phyloP scores from a whole-genome alignment of 2,113 vertebrate species.

The Mobula hypostoma region DNA sequence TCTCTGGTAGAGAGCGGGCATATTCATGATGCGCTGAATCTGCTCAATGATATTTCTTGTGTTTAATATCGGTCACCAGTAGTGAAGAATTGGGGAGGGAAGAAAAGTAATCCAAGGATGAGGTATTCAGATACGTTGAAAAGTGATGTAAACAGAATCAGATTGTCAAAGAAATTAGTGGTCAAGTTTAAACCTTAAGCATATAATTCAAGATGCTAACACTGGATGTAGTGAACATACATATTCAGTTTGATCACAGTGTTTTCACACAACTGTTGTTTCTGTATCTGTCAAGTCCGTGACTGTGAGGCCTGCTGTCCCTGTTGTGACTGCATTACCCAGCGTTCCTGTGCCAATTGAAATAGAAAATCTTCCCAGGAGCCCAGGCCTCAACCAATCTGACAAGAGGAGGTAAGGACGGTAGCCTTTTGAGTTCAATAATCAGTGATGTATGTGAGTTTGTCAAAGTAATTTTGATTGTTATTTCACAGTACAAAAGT shows the following conservation, averaged over 20 bases:
- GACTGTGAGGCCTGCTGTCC: slow-evolving; percentile 50
- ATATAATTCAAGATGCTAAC: not conserved
- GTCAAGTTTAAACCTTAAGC: not conserved
- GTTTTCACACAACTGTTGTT: not conserved
- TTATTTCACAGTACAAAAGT: not conserved
- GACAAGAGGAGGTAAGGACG: slow-evolving; percentile 73
- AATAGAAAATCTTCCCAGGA: slow-evolving; percentile 73
- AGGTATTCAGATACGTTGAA: not conserved
- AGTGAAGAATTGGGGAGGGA: not conserved
- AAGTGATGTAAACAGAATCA: not conserved
- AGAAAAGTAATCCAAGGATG: not conserved
- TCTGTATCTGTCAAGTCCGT: slow-evolving; percentile 56
- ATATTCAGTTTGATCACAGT: not conserved
- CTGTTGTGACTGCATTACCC: slow-evolving; percentile 49
- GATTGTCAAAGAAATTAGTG: not conserved
- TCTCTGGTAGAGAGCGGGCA: no score
- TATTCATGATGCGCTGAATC: no score
- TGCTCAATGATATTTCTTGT: no score
- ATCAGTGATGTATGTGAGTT: not conserved
- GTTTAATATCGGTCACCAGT: not conserved
- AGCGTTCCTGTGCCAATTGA: slow-evolving; percentile 67
- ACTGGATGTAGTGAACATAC: not conserved
- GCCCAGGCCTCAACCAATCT: slow-evolving; percentile 62
- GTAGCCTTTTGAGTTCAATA: not conserved
- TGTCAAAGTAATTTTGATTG: not conserved